phyloP scores from a whole-genome alignment of 2,797 vertebrate species.

The Microctenopoma lineatum region DNA sequence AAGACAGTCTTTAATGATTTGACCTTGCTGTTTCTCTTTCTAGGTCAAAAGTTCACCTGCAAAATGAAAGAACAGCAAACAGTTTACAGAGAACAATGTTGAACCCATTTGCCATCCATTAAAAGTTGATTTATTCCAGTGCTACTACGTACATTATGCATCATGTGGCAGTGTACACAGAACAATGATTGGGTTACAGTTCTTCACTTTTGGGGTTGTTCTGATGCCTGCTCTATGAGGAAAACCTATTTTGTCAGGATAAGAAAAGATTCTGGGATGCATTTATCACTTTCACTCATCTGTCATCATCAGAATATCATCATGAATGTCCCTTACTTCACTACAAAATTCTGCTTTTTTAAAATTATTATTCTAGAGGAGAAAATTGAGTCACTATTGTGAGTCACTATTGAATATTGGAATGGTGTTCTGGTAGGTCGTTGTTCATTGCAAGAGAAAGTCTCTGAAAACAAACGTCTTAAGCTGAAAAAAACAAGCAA shows the following conservation, averaged over 20 bases:
- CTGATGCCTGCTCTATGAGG: conserved; percentile 71
- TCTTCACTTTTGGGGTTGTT: conserved; percentile 64
- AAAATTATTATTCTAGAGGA: conserved; percentile 33
- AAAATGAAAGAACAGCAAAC: conserved; percentile 74
- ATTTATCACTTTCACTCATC: conserved; percentile 62
- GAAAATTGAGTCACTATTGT: conserved; percentile 41
- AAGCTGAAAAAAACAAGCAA: conserved; percentile 18
- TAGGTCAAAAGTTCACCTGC: conserved; percentile 77
- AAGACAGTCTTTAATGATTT: conserved; percentile 79
- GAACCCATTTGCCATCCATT: conserved; percentile 76
- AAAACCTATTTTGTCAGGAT: conserved; percentile 68
- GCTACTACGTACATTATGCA: conserved; percentile 81
- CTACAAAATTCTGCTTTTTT: conserved; percentile 55
- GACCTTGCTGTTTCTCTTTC: conserved; percentile 75
- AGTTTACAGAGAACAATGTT: conserved; percentile 76
- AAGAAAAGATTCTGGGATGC: conserved; percentile 66
- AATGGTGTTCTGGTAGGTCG: conserved; percentile 68
- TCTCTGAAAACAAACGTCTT: conserved; percentile 37
- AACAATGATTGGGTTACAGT: conserved; percentile 78
- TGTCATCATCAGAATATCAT: conserved; percentile 62
- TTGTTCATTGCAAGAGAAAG: conserved; percentile 42
- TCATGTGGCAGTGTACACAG: conserved; percentile 83
- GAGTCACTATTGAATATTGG: conserved; percentile 55
- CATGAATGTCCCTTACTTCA: conserved; percentile 60
- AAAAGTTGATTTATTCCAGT: conserved; percentile 81